Evolutionary conservation across 1,140 invertebrate genomes (phyloP).

Genomic region (Bombus confusus): DNA sequence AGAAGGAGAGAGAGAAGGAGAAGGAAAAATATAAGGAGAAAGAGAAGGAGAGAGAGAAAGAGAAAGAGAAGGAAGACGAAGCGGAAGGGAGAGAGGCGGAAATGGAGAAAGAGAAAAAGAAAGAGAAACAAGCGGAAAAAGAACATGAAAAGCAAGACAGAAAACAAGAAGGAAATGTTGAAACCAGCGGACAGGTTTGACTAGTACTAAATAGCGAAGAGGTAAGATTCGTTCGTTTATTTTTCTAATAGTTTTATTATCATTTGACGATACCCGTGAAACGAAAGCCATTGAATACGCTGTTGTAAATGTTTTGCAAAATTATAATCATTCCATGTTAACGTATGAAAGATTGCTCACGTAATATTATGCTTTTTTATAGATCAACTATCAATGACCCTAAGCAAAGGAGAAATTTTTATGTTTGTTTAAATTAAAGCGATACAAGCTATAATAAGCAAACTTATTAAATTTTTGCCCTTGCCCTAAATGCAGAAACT

Average conservation of each 20-base stretch:
- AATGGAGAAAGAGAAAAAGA: not conserved
- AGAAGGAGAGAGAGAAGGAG: conserved; percentile 45
- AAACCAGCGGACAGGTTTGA: conserved; percentile 79
- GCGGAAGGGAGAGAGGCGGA: conserved; percentile 36
- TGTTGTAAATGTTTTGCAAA: not conserved
- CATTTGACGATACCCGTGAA: not conserved
- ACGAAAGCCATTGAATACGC: not conserved
- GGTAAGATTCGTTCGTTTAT: conserved; percentile 52
- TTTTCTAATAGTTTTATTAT: not conserved
- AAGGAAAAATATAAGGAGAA: conserved; percentile 25
- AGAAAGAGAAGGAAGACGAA: conserved; percentile 48
- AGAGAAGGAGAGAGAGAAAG: not conserved
- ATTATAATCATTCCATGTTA: not conserved
- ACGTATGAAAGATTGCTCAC: not conserved
- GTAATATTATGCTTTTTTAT: not conserved
- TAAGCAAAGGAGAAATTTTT: not conserved
- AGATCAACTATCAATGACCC: not conserved
- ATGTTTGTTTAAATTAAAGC: not conserved
- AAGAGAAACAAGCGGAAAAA: not conserved
- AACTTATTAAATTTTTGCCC: not conserved
- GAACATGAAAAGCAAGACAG: not conserved
- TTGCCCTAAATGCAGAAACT: no score
- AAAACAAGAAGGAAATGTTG: conserved; percentile 23
- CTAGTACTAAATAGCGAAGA: conserved; percentile 78
- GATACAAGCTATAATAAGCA: not conserved